A percentile compares a stretch with the other conserved stretches of the same genome.
Conservation (phyloP, 2,888 invertebrate genomes). For the Ormyrus labotus region DNA sequence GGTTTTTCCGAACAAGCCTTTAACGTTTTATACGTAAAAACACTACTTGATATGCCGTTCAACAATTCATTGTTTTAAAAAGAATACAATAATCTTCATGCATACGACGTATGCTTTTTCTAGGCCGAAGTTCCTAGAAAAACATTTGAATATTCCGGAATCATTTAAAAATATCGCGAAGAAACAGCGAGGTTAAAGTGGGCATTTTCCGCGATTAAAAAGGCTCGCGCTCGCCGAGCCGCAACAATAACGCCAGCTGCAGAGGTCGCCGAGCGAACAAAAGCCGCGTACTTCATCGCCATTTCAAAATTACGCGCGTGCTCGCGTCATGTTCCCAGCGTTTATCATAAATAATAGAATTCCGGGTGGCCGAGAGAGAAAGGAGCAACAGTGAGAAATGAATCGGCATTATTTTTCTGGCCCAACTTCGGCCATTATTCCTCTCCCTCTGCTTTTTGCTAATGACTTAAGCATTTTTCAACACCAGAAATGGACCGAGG, state of each 20-base stretch:
- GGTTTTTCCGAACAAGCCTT: no score
- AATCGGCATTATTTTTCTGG: neutral
- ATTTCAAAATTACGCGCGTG: constrained; percentile 54
- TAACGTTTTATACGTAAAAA: no score
- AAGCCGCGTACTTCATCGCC: constrained; percentile 49
- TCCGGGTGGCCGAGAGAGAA: constrained; percentile 42
- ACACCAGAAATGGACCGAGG: neutral
- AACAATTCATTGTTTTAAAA: no score
- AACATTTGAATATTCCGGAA: no score
- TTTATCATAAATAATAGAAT: constrained; percentile 58
- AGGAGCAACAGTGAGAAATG: neutral
- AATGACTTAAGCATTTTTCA: constrained; percentile 42
- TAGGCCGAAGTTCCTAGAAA: no score
- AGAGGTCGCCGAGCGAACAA: constrained; percentile 34
- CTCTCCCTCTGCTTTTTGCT: constrained; percentile 9
- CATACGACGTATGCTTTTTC: no score
- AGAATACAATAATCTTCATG: no score
- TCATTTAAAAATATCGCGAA: no score
- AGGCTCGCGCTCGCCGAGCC: neutral
- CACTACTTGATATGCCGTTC: no score
- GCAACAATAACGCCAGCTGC: constrained; percentile 24
- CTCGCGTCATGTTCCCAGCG: constrained; percentile 29
- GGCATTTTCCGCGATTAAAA: constrained; percentile 30
- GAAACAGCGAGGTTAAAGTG: neutral
- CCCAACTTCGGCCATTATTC: no score